A percentile compares a stretch with the other conserved stretches of the same genome.
Evolutionary conservation across 1,140 invertebrate genomes (phyloP).

Genomic region (Drosophila hydei): DNA sequence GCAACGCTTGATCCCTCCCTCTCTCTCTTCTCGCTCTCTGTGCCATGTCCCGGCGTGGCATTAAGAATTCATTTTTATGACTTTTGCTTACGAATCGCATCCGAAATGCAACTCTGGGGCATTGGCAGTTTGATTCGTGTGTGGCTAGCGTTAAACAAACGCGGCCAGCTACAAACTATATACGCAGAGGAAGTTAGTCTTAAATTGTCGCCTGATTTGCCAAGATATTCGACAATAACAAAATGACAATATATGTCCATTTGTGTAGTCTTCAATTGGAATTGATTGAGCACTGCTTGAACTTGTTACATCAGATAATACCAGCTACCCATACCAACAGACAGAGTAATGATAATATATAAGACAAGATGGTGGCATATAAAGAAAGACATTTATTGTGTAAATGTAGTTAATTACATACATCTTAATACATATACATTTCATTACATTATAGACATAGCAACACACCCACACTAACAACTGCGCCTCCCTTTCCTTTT

Average conservation of each 20-base stretch:
- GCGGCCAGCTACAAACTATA: background rate
- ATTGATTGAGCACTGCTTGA: too few species aligned
- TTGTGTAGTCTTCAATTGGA: background rate
- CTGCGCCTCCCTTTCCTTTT: too few species aligned
- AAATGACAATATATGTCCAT: background rate
- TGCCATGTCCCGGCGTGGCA: conserved; percentile 31
- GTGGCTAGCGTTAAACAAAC: background rate
- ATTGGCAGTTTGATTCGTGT: conserved; percentile 22
- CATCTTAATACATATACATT: too few species aligned
- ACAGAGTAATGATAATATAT: too few species aligned
- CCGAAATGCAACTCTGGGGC: conserved; percentile 16
- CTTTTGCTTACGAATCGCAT: conserved; percentile 46
- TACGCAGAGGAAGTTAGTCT: background rate
- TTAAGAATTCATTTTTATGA: conserved; percentile 65
- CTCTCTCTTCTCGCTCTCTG: background rate
- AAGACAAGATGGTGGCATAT: too few species aligned
- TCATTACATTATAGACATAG: too few species aligned
- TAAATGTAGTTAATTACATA: too few species aligned
- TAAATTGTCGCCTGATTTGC: conserved; percentile 16
- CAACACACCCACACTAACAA: too few species aligned
- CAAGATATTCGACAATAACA: background rate
- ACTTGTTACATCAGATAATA: too few species aligned
- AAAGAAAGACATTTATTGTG: too few species aligned
- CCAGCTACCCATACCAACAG: too few species aligned
- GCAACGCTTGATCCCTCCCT: background rate